These are phyloP conservation scores for Balanococcus diminutus DNA, from an alignment of 2,888 invertebrate genomes.

Conservation along the genomic window DNA sequence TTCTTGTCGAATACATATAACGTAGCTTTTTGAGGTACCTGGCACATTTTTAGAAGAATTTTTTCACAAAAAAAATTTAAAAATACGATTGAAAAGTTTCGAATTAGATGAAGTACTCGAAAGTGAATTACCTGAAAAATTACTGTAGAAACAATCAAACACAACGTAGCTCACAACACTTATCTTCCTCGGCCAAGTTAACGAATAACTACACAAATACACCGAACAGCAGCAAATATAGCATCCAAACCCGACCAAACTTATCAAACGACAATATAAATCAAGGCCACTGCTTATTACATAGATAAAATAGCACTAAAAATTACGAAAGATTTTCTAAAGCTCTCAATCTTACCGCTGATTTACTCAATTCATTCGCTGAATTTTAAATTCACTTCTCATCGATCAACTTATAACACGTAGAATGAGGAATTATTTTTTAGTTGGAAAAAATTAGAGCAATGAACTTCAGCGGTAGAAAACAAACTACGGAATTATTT, in stretches of 20 bases:
- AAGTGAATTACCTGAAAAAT: background rate
- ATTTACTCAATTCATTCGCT: background rate
- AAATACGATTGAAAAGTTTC: no score
- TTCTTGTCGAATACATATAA: no score
- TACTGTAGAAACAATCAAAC: background rate
- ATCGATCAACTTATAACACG: background rate
- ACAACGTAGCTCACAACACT: background rate
- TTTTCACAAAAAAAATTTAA: no score
- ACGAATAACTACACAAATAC: background rate
- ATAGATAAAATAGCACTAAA: background rate
- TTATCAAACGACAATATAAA: background rate
- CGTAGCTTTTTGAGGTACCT: no score
- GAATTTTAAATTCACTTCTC: no score
- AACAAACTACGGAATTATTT: no score
- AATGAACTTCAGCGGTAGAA: background rate
- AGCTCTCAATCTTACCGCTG: background rate
- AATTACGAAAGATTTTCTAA: background rate
- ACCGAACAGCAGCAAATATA: background rate
- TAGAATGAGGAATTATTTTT: background rate
- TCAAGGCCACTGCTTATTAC: conserved; percentile 19
- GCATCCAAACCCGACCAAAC: background rate
- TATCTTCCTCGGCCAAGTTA: background rate
- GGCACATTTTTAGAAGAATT: no score
- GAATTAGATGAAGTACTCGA: no score
- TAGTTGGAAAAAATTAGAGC: background rate